phyloP scores from a whole-genome alignment of 2,113 vertebrate species.

The Saccopteryx leptura region DNA sequence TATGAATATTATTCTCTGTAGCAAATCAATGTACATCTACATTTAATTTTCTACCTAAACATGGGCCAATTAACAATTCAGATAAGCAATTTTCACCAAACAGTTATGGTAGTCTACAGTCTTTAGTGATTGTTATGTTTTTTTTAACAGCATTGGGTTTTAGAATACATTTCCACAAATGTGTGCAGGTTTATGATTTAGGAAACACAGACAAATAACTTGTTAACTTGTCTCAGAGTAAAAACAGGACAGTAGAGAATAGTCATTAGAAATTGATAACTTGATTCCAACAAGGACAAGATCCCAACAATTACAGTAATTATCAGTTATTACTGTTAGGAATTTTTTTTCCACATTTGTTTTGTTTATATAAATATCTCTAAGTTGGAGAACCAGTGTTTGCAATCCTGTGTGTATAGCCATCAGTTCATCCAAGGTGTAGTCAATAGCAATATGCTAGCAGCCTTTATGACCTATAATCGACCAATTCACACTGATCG shows the following conservation, averaged over 20 bases:
- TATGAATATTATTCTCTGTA: constrained; percentile 3
- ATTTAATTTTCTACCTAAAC: constrained; percentile 67
- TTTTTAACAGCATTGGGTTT: background rate
- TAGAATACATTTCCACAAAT: constrained; percentile 21
- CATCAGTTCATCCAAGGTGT: background rate
- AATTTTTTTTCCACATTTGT: background rate
- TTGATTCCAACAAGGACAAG: background rate
- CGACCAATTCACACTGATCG: background rate
- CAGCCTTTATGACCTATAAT: background rate
- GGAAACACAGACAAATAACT: constrained; percentile 56
- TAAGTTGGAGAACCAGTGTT: background rate
- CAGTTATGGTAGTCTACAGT: constrained; percentile 49
- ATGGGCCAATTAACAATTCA: constrained; percentile 5
- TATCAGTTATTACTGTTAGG: constrained; percentile 11
- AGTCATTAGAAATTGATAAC: constrained; percentile 14
- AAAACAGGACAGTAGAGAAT: constrained; percentile 47
- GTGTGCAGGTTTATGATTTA: constrained; percentile 59
- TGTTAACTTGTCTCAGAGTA: background rate
- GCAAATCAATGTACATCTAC: constrained; percentile 17
- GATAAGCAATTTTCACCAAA: constrained; percentile 70
- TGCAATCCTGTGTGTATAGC: background rate
- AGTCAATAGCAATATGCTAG: background rate
- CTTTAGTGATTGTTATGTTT: background rate
- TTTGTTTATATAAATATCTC: constrained; percentile 49
- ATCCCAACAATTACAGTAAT: background rate